Evolutionary conservation across 2,113 vertebrate species (phyloP).

Genomic region (Rostratula benghalensis): DNA sequence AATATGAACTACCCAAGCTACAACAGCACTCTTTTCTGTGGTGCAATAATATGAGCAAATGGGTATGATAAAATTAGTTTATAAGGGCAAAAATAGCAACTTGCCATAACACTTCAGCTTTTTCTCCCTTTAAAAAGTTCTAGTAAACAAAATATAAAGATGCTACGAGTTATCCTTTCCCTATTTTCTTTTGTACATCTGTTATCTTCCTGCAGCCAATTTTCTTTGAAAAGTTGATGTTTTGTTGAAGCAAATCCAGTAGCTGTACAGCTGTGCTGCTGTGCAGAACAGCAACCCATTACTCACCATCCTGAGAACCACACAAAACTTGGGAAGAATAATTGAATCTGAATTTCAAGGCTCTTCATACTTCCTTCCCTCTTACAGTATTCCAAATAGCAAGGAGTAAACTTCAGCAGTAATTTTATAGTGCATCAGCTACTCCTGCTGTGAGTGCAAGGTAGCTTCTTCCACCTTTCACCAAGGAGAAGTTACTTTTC

Average conservation of each 20-base stretch:
- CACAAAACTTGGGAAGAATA: conserved; percentile 20
- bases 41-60: neutral
- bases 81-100: neutral
- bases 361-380: neutral
- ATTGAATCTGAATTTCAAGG: conserved; percentile 5
- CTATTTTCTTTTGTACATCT: conserved; percentile 42
- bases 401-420: neutral
- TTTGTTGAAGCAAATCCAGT: conserved; percentile 56
- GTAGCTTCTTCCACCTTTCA: neutral
- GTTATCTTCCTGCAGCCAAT: conserved; percentile 26
- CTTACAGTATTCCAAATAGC: neutral
- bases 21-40: neutral
- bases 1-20: neutral
- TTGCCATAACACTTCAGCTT: neutral
- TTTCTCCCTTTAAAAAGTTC: neutral
- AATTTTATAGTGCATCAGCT: neutral
- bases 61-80: neutral
- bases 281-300: conserved; percentile 41
- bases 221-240: conserved; percentile 31
- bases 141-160: conserved; percentile 47
- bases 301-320: conserved; percentile 34
- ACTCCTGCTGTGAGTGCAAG: neutral
- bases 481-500: neutral
- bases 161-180: conserved; percentile 7
- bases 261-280: conserved; percentile 45